Conservation (phyloP, 2,888 invertebrate genomes). For the Euzophera pinguis region DNA sequence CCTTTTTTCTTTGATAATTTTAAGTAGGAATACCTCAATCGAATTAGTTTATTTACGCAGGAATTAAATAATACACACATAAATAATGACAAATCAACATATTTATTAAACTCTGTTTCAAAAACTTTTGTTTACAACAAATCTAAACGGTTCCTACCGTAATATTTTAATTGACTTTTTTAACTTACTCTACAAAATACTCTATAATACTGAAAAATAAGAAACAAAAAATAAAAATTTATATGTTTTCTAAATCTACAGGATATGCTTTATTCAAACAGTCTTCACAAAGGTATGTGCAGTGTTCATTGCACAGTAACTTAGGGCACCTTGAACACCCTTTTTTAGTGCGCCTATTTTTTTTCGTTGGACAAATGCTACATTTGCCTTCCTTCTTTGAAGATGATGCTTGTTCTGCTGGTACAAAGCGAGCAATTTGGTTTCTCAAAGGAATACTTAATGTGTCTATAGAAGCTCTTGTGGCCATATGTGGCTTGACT, state of each 20-base stretch:
- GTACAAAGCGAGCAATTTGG: too few relatives aligned
- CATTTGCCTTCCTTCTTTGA: slow-evolving; percentile 14
- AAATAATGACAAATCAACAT: slow-evolving; percentile 7
- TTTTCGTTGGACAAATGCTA: too few relatives aligned
- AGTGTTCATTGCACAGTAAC: slow-evolving; percentile 13
- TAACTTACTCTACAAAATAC: background rate
- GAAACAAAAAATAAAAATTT: background rate
- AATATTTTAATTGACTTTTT: slow-evolving; percentile 7
- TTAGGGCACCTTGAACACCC: slow-evolving; percentile 14
- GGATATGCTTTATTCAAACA: background rate
- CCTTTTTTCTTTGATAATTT: slow-evolving; percentile 13
- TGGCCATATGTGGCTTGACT: too few relatives aligned
- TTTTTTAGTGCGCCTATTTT: slow-evolving; percentile 16
- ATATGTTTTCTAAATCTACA: slow-evolving; percentile 7
- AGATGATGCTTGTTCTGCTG: too few relatives aligned
- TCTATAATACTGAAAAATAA: slow-evolving; percentile 3
- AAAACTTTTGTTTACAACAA: background rate
- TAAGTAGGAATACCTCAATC: background rate
- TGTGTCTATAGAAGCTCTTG: too few relatives aligned
- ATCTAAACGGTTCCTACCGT: background rate
- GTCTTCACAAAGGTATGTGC: slow-evolving; percentile 10
- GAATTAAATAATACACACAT: slow-evolving; percentile 6
- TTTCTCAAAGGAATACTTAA: too few relatives aligned
- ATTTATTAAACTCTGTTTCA: background rate
- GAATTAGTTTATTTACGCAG: slow-evolving; percentile 6